phyloP scores from a whole-genome alignment of 2,888 invertebrate species.

The Chrysotoxum bicinctum region DNA sequence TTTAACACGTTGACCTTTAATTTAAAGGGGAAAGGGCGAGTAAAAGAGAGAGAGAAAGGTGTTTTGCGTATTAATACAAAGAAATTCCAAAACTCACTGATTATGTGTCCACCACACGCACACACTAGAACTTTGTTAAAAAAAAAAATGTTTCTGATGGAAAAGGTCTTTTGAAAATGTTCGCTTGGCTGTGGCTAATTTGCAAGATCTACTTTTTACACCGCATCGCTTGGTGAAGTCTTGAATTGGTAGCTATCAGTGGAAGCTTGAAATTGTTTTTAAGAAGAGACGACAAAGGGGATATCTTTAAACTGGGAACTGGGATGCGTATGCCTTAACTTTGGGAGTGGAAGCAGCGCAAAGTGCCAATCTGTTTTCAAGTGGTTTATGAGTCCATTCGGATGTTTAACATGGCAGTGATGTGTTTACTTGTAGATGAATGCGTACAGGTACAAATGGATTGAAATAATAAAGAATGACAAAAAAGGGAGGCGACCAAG shows the following conservation, averaged over 20 bases:
- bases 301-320: not conserved
- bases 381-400: slow-evolving; percentile 74
- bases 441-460: slow-evolving; percentile 34
- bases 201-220: slow-evolving; percentile 55
- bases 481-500: slow-evolving; percentile 6
- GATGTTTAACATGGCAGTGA: slow-evolving; percentile 70
- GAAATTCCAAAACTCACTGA: slow-evolving; percentile 51
- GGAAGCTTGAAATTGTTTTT: slow-evolving; percentile 12
- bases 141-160: slow-evolving; percentile 20
- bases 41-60: slow-evolving; percentile 39
- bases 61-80: slow-evolving; percentile 18
- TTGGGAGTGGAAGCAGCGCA: slow-evolving; percentile 66
- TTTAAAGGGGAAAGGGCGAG: not conserved
- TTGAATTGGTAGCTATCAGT: slow-evolving; percentile 49
- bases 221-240: not conserved
- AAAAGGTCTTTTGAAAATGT: slow-evolving; percentile 39
- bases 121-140: slow-evolving; percentile 17
- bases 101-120: slow-evolving; percentile 59
- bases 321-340: not conserved
- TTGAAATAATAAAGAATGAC: not conserved
- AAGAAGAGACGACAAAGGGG: not conserved
- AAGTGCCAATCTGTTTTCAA: slow-evolving; percentile 74
- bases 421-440: slow-evolving; percentile 44
- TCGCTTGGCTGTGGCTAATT: slow-evolving; percentile 60
- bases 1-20: slow-evolving; percentile 73